Evolutionary conservation across 2,113 vertebrate species (phyloP).

Genomic region (Cochlearius cochlearius): DNA sequence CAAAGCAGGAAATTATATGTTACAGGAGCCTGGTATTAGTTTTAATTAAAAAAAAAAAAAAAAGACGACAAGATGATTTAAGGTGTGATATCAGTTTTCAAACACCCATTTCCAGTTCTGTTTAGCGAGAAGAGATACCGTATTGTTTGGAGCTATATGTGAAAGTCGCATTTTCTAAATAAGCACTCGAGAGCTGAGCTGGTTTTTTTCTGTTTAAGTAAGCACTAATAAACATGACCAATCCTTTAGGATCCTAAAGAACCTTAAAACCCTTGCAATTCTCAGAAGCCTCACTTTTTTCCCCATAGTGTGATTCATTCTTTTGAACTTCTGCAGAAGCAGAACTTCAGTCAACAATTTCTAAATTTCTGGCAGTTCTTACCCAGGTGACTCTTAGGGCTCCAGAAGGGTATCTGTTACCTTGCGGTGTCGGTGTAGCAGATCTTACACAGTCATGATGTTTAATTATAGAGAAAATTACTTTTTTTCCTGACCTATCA

Average conservation of each 20-base stretch:
- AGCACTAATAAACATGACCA: constrained; percentile 33
- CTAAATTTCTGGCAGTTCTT: constrained; percentile 24
- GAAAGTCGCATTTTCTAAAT: constrained; percentile 44
- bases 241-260: constrained; percentile 17
- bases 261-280: constrained; percentile 17
- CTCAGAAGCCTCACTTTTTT: neutral
- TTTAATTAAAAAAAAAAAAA: constrained; percentile 61
- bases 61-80: constrained; percentile 17
- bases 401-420: neutral
- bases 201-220: neutral
- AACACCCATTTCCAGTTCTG: constrained; percentile 12
- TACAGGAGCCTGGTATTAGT: constrained; percentile 57
- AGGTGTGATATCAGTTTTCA: constrained; percentile 41
- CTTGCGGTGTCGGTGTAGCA: neutral
- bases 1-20: constrained; percentile 65
- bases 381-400: neutral
- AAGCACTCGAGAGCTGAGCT: neutral
- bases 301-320: neutral
- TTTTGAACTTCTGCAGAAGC: constrained; percentile 46
- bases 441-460: neutral
- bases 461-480: constrained; percentile 13
- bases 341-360: constrained; percentile 10
- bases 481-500: neutral
- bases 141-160: neutral
- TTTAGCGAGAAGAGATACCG: neutral